Base-by-base conservation (phyloP, 2,888 invertebrate genomes). In the Drosophila antonietae region DNA sequence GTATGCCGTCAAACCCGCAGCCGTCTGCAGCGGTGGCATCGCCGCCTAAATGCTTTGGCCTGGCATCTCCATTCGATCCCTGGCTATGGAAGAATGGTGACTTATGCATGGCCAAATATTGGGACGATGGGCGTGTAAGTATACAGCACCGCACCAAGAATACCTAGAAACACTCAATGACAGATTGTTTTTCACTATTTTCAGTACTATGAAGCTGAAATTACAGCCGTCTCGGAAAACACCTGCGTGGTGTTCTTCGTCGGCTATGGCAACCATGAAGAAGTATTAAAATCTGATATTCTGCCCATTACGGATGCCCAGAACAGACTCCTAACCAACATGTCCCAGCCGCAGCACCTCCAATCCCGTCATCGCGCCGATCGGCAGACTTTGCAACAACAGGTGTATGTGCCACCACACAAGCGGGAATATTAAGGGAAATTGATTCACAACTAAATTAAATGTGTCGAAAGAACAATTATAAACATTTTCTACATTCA, bases 251-350 rank as follows among this genome's bases (percentile, higher is more conserved):
- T 98, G 14, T 95, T 95, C 83, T 98, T 97, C 92, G 94, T 96
- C 87, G 97, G 97, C 60, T 98, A 98, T 92, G 97, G 97, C 49
- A 98, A 98, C 92, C 96, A 96, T 80, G 98, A 98, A 92, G 97
- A 98, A 93, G 96, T 98, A 23, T 94, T 97, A 28, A 95, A 97
- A 91, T 94, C 94, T 15, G 97, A 98, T 92, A 96, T 97, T 90
- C 94, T 96, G 91, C 96, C 97, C 7, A 91, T 94, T 63, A 93
- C 94, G 10, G 92, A 92, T 75, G 83, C 79, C 3, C 90, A 92
- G 33, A 86, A 92, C 76, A 81, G 90, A 51, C 88, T 91, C 10
- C 72, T 93, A 2, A 91, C 82, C 67, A 88, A 83, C 49, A 83
- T 81, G 51, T 64, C 78, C 18, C 78, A 80, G 37, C 55, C 53